A percentile compares a stretch with the other conserved stretches of the same genome.
Evolutionary conservation across 2,797 vertebrate species (phyloP).

Genomic region (Bradypus variegatus): DNA sequence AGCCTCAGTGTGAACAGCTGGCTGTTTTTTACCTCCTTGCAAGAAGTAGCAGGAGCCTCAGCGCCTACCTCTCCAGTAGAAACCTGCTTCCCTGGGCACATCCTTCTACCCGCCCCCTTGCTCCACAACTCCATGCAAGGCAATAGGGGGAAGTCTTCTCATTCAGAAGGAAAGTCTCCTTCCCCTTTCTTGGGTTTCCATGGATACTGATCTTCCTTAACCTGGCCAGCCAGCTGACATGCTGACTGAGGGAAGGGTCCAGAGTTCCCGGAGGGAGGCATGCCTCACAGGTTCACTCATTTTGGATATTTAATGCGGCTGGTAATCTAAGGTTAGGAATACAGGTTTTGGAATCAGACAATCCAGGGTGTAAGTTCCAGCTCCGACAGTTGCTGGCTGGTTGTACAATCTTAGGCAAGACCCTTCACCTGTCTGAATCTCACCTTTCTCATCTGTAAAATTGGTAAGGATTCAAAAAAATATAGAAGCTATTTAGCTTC

Average conservation of each 20-base stretch:
- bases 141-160: neutral
- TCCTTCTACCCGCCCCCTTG: neutral
- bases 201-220: conserved; percentile 38
- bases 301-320: neutral
- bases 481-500: too few species aligned
- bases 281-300: too few species aligned
- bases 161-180: conserved; percentile 42
- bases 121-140: neutral
- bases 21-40: neutral
- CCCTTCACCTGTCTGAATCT: neutral
- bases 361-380: neutral
- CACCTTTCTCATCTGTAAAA: neutral
- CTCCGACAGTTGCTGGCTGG: neutral
- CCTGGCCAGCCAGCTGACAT: neutral
- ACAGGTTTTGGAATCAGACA: neutral
- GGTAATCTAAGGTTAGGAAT: neutral
- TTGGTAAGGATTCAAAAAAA: neutral
- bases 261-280: neutral
- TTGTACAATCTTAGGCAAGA: neutral
- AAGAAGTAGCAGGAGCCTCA: neutral
- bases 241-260: neutral
- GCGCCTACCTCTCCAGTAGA: neutral
- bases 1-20: neutral
- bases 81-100: neutral
- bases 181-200: conserved; percentile 21